Evolutionary conservation across 2,888 invertebrate species (phyloP), one percentile per base, ranked within the genome.

Genomic region (Ditula angustiorana): DNA sequence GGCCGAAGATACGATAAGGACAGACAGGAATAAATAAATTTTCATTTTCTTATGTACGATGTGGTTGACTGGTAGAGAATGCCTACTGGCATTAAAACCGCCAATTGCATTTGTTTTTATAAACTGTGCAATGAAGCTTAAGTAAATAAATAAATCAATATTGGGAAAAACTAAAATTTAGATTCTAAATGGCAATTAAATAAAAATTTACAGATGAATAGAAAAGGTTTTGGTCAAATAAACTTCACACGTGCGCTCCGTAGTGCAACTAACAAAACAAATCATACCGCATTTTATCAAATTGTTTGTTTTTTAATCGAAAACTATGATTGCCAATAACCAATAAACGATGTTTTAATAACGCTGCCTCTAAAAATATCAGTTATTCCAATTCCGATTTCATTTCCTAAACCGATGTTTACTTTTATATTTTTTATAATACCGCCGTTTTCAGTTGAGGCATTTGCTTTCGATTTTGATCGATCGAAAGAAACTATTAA

Each of bases 401-500:
- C 24, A 52, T 63, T 44, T 50, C 50, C 44, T 58, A 44, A 50
- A 58, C 44, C 33, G 16, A 50, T 50, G 60, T 50, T 60, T 50
- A 41, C 50, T 61, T 49, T 26, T 44, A 33, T 35, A 30, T 49
- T 47, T 49, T 23, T 23, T n/a, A 5, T 30, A n/a, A 52, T 52
- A 13, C 33, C 19, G 23, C 44, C 33, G 24, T 53, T 53, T 63
- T 50, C 37, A 37, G 37, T 59, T 49, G 37, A 30, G 33, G 57
- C 41, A n/a, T n/a, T 37, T 13, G 61, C 35, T 61, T 55, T 16
- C 16, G 47, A 47, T 35, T 55, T 26, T 24, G 10, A 41, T n/a
- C n/a, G n/a, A 47, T 35, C 33, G 61, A 30, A 1, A 24, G 57
- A 57, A 44, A 63, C 50, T 50, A 52, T 58, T 58, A 50, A 8